Conservation (phyloP, 2,797 vertebrate genomes). For the Cossypha dichroa region DNA sequence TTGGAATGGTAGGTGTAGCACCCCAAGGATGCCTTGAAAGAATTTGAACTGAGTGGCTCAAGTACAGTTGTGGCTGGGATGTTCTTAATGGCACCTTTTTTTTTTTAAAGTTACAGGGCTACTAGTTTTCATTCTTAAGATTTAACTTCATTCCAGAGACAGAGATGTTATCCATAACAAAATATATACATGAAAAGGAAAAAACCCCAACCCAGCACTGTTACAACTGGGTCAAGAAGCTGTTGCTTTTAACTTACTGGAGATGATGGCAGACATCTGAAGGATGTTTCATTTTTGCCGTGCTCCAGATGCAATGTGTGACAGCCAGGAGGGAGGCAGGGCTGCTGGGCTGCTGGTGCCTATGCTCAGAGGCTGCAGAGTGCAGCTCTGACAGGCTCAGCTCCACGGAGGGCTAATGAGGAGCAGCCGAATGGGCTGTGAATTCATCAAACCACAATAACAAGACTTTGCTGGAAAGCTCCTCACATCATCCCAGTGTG, state of each 20-base stretch:
- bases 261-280: not conserved
- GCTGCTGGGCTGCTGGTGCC: not conserved
- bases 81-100: not conserved
- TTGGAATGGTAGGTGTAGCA: not conserved
- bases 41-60: not conserved
- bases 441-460: not conserved
- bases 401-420: slow-evolving; percentile 3
- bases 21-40: not conserved
- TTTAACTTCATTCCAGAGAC: not conserved
- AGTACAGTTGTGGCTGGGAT: not conserved
- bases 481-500: not conserved
- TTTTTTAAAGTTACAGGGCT: not conserved
- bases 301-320: not conserved
- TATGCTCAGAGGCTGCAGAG: not conserved
- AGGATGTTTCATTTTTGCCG: not conserved
- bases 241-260: not conserved
- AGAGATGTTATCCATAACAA: not conserved
- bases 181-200: not conserved
- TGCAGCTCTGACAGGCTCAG: not conserved
- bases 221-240: not conserved
- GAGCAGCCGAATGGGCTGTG: not conserved
- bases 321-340: not conserved
- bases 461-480: slow-evolving; percentile 3
- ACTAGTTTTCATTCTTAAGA: not conserved
- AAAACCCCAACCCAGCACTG: rapidly evolving